Base-by-base conservation (phyloP, 37 sponge, comb jelly and placozoan genomes). In the Hexactinellida sp. region DNA sequence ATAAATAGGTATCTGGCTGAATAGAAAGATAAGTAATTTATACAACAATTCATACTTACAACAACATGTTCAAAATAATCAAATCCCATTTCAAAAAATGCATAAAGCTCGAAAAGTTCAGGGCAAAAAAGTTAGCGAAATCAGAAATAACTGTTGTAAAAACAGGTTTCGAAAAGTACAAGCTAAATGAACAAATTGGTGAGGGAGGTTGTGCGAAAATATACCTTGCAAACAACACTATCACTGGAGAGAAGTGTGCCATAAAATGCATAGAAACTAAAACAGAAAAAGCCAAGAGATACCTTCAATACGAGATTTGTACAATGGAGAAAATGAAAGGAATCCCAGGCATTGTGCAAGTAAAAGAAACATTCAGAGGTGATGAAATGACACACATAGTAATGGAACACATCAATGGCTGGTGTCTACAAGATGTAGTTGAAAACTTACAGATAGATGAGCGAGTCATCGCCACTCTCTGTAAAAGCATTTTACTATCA, bases 161-260 rank as follows among this genome's bases (percentile, higher is more conserved):
- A 63, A 63, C 28, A 3, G 76, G 76, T 25, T 63, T 63, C 13
- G 76, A 63, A 25, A 63, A 63, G 13, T 63, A 63, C 76, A 23
- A 10, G 3, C 30, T 63, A 23, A 10, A 32, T 21, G 76, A 63
- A 25, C 76, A 63, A 63, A 63, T 63, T 23, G 76, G 76, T 10
- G 76, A 63, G 30, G 76, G 76, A 3, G 76, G 76, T 7, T 63
- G 76, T 63, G 76, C 76, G 5, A 63, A 63, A 28, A 63, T 63
- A 21, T 63, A 21, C 76, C 76, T 63, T 63, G 76, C 76, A 63
- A 63, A 63, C 76, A 63, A 63, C 76, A 63, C 13, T 63, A 23
- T 25, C 3, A 63, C 76, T 21, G 13, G 13, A 23, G 76, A 63
- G 13, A 63, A 10, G 3, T 63, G 76, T 23, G 76, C 76, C 21